Evolutionary conservation across 37 sponge, comb jelly and placozoan genomes (phyloP), one percentile per base, ranked within the genome.

Genomic region (Eunapius fragilis): DNA sequence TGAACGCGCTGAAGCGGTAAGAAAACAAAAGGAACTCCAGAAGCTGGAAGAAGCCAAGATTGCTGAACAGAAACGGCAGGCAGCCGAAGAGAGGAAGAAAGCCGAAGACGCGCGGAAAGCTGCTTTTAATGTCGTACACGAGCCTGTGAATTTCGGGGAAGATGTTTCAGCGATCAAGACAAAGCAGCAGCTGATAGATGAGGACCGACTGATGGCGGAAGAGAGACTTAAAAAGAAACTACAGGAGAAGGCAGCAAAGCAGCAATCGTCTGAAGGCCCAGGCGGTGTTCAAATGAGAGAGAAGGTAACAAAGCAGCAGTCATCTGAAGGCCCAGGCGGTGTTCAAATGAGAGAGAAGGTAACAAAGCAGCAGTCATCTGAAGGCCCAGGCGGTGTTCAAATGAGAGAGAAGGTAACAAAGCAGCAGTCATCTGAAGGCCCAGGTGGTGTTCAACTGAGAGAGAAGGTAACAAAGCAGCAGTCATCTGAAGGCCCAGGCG

Each of bases 151-250:
- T 25, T 36, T 79, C 31, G 67, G 45, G 41, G 9, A 10, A 68
- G 70, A 32, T 25, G 70, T 31, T 2, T 32, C 25, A 58, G 25
- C 38, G 3, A 37, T 67, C 22, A 80, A 92, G 38, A 75, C 49
- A 0, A 49, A 38, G 37, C 73, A 84, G 27, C 38, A 58, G 23
- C 67, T 47, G 0, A 38, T 82, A 0, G 89, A 85, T 38, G 83
- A 91, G n/a, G 94, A 89, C 27, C 26, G 89, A 77, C 82, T 45
- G 19, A 85, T 36, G 38, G 82, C 87, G 25, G 89, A 93, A 35
- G 80, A 89, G 35, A 77, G 69, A 32, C 86, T 93, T 11, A 47
- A 89, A n/a, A 70, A 80, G 11, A 74, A 82, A 35, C n/a, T 89
- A 76, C 28, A 75, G 13, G 75, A 49, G 33, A 27, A 78, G n/a